Base-by-base conservation (phyloP, 1,140 invertebrate species). In the Hermatobates lingyangjiaoensis region DNA sequence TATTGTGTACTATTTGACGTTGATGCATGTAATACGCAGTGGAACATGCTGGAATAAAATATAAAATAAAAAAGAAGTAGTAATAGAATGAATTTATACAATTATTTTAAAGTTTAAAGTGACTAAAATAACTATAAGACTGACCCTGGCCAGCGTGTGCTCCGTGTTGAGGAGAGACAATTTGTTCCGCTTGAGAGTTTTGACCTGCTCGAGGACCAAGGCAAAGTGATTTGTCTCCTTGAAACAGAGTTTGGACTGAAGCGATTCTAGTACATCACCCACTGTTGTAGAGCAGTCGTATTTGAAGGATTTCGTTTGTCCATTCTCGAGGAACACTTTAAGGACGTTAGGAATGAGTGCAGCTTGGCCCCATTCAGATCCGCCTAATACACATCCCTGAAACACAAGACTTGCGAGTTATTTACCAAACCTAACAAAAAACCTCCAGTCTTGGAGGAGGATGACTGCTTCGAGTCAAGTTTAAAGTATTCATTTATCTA, bases 231-330 rank as follows among this genome's bases (percentile, higher is more conserved):
- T 80, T 1, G 77, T 76, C 21, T 79, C 78, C 46, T 75, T 75
- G 51, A 93, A 75, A 53, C 81, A 83, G 20, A 93, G 71, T 65
- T 93, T 93, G 60, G 86, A 80, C 63, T 86, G 79, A 46, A 94
- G 66, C 12, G 84, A 88, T 50, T 77, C 71, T 7, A 92, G 74
- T 45, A 94, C 87, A 67, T 92, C 86, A 56, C 83, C 76, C 1
- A 93, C 87, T 2, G 83, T 87, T 15, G 89, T 94, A 45, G 76
- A 84, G 24, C 79, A 76, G 67, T 94, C 88, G 63, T 94, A 94
- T 64, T 92, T 92, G 66, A 94, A 94, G n/a, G 87, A 91, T 66
- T 92, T 92, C 2, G 89, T 93, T 67, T 93, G 89, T 2, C 89
- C 88, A 64, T 93, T 94, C 67, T 94, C 90, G 24, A 93, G 70